These are phyloP conservation scores for Nephotettix cincticeps DNA, from an alignment of 1,140 invertebrate species.

Conservation along the genomic window DNA sequence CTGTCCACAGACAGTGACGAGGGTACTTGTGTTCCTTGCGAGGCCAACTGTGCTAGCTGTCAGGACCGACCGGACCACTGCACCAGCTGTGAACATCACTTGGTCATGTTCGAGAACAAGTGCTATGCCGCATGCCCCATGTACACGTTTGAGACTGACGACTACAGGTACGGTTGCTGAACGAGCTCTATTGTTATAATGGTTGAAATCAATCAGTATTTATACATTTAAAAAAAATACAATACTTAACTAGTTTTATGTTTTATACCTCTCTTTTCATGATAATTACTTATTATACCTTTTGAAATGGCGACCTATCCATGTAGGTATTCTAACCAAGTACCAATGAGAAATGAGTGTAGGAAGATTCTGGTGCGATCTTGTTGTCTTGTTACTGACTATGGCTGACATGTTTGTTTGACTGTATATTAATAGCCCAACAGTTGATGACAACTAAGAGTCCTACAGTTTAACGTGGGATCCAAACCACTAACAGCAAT, in stretches of 20 bases:
- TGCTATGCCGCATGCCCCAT: conserved; percentile 79
- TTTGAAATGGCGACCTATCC: no score
- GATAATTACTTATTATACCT: background rate
- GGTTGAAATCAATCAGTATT: background rate
- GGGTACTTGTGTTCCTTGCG: conserved; percentile 74
- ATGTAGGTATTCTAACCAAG: no score
- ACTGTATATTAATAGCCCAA: no score
- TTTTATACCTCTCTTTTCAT: background rate
- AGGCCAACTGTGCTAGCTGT: conserved; percentile 77
- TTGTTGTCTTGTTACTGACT: conserved; percentile 11
- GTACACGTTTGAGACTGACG: conserved; percentile 78
- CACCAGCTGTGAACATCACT: conserved; percentile 78
- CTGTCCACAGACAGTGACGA: conserved; percentile 68
- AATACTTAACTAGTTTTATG: background rate
- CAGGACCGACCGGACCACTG: conserved; percentile 77
- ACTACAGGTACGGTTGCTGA: conserved; percentile 60
- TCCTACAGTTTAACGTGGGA: no score
- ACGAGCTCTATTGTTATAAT: background rate
- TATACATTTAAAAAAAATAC: background rate
- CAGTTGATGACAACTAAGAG: no score
- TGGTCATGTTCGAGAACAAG: conserved; percentile 74
- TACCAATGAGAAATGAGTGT: no score
- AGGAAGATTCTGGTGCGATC: no score
- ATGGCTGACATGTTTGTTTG: no score
- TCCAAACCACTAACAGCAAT: no score